Evolutionary conservation across 1,140 invertebrate species (phyloP).

Genomic region (Bombus waltoni): DNA sequence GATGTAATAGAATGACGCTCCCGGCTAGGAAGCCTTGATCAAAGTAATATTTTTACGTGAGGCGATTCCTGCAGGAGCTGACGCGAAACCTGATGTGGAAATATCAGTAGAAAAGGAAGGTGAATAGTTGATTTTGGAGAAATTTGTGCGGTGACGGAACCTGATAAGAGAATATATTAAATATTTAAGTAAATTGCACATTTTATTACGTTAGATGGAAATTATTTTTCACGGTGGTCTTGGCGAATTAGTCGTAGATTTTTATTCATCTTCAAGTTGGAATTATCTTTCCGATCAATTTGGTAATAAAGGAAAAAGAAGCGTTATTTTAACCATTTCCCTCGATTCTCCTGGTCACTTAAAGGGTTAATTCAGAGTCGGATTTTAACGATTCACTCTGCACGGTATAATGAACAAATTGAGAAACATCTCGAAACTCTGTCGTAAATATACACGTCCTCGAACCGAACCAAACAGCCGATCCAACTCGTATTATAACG

Average conservation of each 20-base stretch:
- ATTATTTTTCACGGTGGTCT: background rate
- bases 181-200: too few species aligned
- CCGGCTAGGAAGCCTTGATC: background rate
- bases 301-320: background rate
- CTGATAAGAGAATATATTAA: background rate
- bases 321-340: background rate
- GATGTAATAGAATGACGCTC: background rate
- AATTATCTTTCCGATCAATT: too few species aligned
- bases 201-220: too few species aligned
- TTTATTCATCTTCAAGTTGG: background rate
- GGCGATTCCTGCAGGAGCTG: background rate
- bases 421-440: background rate
- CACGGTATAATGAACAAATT: background rate
- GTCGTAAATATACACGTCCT: background rate
- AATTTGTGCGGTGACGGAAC: background rate
- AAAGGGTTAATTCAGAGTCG: background rate
- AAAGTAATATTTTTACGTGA: conserved; percentile 12
- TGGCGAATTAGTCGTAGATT: background rate
- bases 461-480: background rate
- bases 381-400: background rate
- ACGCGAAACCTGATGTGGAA: background rate
- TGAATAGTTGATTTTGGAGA: background rate
- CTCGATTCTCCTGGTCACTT: background rate
- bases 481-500: background rate
- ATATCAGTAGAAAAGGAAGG: background rate